A percentile compares a stretch with the other conserved stretches of the same genome.
Evolutionary conservation across 1,140 invertebrate species (phyloP).

Genomic region (Venustaconcha ellipsiformis): DNA sequence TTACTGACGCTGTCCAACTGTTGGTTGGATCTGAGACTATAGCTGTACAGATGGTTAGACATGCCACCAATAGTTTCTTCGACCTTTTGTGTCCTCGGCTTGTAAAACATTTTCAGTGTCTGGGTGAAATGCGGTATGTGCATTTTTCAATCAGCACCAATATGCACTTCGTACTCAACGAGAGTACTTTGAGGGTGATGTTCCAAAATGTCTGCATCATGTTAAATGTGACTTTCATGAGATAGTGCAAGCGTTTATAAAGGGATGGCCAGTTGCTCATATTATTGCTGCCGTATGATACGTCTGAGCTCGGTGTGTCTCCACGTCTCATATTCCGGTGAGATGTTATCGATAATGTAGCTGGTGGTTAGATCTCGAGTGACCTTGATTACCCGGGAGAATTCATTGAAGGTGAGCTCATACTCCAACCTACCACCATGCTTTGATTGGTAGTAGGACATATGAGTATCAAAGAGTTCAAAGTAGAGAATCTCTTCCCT

Average conservation of each 20-base stretch:
- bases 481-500: not conserved
- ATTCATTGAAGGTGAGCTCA: constrained; percentile 10
- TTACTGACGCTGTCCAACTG: constrained; percentile 2
- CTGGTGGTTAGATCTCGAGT: not conserved
- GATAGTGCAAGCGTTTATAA: constrained; percentile 1
- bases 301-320: constrained; percentile 1
- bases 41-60: constrained; percentile 17
- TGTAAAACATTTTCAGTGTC: constrained; percentile 16
- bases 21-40: constrained; percentile 17
- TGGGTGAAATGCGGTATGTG: not conserved
- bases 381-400: not conserved
- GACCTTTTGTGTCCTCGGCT: constrained; percentile 21
- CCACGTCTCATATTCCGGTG: constrained; percentile 13
- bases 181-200: constrained; percentile 24
- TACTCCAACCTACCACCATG: not conserved
- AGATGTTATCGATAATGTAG: constrained; percentile 13
- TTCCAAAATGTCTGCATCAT: constrained; percentile 5
- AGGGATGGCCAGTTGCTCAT: not conserved
- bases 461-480: not conserved
- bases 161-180: constrained; percentile 10
- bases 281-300: not conserved
- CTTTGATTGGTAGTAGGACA: constrained; percentile 8
- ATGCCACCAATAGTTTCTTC: constrained; percentile 20
- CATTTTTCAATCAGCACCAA: constrained; percentile 20
- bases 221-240: not conserved